phyloP scores from a whole-genome alignment of 2,888 invertebrate genomes.

The Pyrocoelia pectoralis region DNA sequence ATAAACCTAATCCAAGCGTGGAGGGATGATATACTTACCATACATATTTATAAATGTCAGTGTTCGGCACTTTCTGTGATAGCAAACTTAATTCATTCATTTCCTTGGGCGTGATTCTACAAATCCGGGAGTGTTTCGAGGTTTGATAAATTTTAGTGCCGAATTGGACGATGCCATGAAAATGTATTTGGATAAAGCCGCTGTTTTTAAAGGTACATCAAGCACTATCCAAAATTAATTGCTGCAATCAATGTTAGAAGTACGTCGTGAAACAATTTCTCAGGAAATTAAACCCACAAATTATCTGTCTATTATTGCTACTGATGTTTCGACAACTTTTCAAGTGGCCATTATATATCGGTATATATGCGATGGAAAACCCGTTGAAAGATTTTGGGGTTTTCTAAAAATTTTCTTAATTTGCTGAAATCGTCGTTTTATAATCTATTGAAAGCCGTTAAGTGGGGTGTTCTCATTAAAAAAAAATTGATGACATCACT shows the following conservation, averaged over 20 bases:
- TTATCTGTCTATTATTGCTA: constrained; percentile 26
- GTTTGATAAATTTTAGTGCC: constrained; percentile 46
- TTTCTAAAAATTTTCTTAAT: too few species aligned
- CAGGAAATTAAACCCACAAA: constrained; percentile 34
- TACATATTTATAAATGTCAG: too few species aligned
- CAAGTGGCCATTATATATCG: constrained; percentile 41
- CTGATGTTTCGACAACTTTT: constrained; percentile 36
- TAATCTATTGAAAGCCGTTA: too few species aligned
- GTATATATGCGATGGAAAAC: constrained; percentile 37
- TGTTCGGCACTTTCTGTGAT: too few species aligned
- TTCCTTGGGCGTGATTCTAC: too few species aligned
- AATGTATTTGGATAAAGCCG: constrained; percentile 41
- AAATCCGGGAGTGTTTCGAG: constrained; percentile 46
- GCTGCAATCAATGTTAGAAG: constrained; percentile 47
- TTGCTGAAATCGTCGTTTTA: too few species aligned
- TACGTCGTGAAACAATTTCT: constrained; percentile 41
- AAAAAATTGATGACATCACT: too few species aligned
- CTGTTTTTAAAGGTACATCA: constrained; percentile 48
- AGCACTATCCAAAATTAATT: constrained; percentile 50
- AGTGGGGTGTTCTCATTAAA: too few species aligned
- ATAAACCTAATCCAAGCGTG: too few species aligned
- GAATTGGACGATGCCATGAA: constrained; percentile 43
- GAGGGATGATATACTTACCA: too few species aligned
- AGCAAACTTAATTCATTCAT: too few species aligned
- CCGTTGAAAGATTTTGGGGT: constrained; percentile 43